These are phyloP conservation scores for Leptogaster cylindrica DNA, from an alignment of 2,888 invertebrate genomes.

Conservation along the genomic window DNA sequence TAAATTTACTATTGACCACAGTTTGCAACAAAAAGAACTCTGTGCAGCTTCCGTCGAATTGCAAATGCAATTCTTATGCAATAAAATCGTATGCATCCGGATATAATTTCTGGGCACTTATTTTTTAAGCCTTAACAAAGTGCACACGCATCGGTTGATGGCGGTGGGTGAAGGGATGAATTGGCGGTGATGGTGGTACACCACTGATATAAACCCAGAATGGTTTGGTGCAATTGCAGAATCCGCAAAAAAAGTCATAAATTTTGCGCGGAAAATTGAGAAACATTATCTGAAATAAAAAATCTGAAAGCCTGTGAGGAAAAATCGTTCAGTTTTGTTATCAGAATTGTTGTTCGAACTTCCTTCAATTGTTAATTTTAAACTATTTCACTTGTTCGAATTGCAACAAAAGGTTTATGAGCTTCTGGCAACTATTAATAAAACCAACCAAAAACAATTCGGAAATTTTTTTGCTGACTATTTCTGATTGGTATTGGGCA, in stretches of 20 bases:
- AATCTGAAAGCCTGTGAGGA: too few species aligned
- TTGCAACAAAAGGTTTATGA: conserved; percentile 24
- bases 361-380: conserved; percentile 38
- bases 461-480: too few species aligned
- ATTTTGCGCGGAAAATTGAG: conserved; percentile 32
- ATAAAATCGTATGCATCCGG: conserved; percentile 14
- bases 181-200: background rate
- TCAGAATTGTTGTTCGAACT: conserved; percentile 28
- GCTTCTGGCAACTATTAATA: conserved; percentile 13
- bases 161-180: too few species aligned
- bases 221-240: too few species aligned
- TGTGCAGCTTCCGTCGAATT: background rate
- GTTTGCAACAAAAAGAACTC: background rate
- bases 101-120: conserved; percentile 13
- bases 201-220: too few species aligned
- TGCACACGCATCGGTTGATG: too few species aligned
- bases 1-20: background rate
- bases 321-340: too few species aligned
- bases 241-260: conserved; percentile 23
- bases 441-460: too few species aligned
- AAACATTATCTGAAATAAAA: conserved; percentile 29
- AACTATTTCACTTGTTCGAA: conserved; percentile 26
- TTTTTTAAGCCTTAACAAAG: conserved; percentile 23
- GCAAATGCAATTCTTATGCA: conserved; percentile 9
- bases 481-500: too few species aligned